Conservation (phyloP, 2,113 vertebrate genomes). For the Poecilia latipinna region DNA sequence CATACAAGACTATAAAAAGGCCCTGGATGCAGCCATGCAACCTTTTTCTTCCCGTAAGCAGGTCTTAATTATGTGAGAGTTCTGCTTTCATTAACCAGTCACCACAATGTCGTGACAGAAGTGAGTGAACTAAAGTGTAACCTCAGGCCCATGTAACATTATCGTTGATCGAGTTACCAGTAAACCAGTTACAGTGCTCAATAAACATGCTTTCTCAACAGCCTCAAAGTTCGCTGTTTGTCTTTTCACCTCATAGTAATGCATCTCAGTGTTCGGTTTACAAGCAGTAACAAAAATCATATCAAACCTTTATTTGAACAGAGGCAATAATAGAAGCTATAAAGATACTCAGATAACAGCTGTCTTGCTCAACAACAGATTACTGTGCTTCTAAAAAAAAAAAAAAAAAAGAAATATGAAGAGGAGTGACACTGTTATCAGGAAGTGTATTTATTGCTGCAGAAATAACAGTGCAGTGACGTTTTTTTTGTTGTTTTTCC, state of each 20-base stretch:
- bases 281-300: slow-evolving; percentile 16
- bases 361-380: slow-evolving; percentile 8
- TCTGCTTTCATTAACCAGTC: neutral
- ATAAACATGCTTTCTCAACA: slow-evolving; percentile 39
- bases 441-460: neutral
- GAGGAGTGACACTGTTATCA: neutral
- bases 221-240: slow-evolving; percentile 46
- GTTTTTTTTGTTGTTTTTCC: neutral
- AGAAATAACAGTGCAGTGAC: neutral
- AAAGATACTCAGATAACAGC: neutral
- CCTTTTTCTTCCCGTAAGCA: slow-evolving; percentile 90
- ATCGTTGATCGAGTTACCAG: neutral
- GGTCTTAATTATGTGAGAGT: slow-evolving; percentile 86
- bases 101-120: neutral
- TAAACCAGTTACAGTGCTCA: slow-evolving; percentile 21
- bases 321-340: slow-evolving; percentile 4
- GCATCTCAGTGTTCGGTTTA: slow-evolving; percentile 7
- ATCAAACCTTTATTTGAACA: slow-evolving; percentile 3
- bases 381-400: neutral
- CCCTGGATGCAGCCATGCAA: slow-evolving; percentile 83
- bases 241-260: slow-evolving; percentile 3
- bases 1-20: slow-evolving; percentile 82
- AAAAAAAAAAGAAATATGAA: neutral
- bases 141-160: neutral
- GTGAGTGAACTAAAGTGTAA: neutral